phyloP scores from a whole-genome alignment of 2,888 invertebrate genomes.

The Halocaridina rubra region DNA sequence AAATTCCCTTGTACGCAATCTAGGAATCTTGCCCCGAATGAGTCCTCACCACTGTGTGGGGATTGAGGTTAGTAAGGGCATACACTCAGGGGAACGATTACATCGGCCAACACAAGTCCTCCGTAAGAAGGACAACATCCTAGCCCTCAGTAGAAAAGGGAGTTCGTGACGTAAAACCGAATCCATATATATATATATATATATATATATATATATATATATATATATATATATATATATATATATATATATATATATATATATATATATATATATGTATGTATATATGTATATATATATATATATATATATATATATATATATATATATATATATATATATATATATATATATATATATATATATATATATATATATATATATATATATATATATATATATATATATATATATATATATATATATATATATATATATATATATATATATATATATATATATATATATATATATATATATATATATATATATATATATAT shows the following conservation, averaged over 20 bases:
- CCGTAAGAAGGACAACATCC: no score
- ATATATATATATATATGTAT: background rate
- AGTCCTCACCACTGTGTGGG: no score
- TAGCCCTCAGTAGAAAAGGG: no score
- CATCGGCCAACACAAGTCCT: no score
- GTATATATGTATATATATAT: background rate
- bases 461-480: background rate
- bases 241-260: background rate
- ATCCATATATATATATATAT: background rate
- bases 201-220: background rate
- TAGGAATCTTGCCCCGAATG: no score
- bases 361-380: background rate
- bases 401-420: background rate
- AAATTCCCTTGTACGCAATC: no score
- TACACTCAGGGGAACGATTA: no score
- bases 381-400: background rate
- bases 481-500: background rate
- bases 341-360: background rate
- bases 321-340: background rate
- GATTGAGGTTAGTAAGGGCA: no score
- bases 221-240: background rate
- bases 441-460: background rate
- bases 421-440: background rate
- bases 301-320: background rate
- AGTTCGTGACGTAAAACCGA: no score